These are phyloP conservation scores for Priocnemis perturbator DNA, from an alignment of 2,888 invertebrate genomes.

Conservation along the genomic window DNA sequence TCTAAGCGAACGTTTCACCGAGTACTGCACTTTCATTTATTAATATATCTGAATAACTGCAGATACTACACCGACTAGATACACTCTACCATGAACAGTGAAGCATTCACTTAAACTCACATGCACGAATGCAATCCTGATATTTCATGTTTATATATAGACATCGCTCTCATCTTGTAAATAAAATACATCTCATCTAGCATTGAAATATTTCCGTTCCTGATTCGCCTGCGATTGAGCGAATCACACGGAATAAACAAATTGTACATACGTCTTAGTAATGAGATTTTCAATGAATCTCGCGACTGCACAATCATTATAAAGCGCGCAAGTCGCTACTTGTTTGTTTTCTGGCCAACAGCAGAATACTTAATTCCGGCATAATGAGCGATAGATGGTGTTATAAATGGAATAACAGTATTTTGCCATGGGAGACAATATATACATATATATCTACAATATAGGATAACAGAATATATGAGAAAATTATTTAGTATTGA, in stretches of 20 bases:
- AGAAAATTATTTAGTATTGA: too few species aligned
- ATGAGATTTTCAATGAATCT: conserved; percentile 27
- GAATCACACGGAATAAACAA: background rate
- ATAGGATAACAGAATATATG: too few species aligned
- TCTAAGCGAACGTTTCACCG: background rate
- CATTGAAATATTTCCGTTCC: background rate
- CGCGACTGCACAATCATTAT: conserved; percentile 6
- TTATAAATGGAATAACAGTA: too few species aligned
- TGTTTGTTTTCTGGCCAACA: too few species aligned
- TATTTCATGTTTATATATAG: background rate
- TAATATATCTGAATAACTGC: conserved; percentile 16
- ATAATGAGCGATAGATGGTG: too few species aligned
- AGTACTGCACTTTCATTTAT: background rate
- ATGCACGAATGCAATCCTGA: background rate
- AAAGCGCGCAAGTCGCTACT: too few species aligned
- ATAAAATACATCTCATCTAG: conserved; percentile 29
- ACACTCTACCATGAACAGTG: background rate
- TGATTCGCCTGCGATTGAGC: background rate
- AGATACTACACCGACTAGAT: too few species aligned
- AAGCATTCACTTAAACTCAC: background rate
- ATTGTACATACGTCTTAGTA: conserved; percentile 13
- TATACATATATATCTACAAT: too few species aligned
- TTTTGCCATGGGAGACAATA: too few species aligned
- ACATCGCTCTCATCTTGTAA: conserved; percentile 40
- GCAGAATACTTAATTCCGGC: too few species aligned